Evolutionary conservation across 1,140 invertebrate species (phyloP).

Genomic region (Cryptotermes secundus): DNA sequence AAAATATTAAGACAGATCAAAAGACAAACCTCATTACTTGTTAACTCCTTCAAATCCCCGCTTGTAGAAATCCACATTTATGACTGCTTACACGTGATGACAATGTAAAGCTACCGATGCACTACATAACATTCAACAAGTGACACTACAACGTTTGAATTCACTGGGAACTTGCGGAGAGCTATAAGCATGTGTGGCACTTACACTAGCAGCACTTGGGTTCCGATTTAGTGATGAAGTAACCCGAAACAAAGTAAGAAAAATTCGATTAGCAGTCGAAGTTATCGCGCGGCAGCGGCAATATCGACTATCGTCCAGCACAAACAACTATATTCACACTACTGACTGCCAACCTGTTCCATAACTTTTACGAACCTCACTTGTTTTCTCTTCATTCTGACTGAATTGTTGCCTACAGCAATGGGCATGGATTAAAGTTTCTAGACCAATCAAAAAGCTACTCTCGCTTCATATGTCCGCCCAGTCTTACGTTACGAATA

Average conservation of each 20-base stretch:
- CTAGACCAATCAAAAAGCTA: constrained; percentile 12
- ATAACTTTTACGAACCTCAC: neutral
- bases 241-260: too few species aligned
- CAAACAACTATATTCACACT: neutral
- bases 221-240: neutral
- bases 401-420: neutral
- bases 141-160: neutral
- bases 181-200: neutral
- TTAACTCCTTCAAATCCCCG: neutral
- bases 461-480: neutral
- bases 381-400: constrained; percentile 12
- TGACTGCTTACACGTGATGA: neutral
- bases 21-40: neutral
- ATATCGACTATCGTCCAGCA: neutral
- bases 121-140: neutral
- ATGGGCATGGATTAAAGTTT: neutral
- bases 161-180: neutral
- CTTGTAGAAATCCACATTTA: constrained; percentile 17
- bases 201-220: neutral
- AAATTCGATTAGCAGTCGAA: neutral
- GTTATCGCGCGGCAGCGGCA: neutral
- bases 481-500: neutral
- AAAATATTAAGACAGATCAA: too few species aligned
- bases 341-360: neutral
- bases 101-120: neutral